These are phyloP conservation scores for Herminia tarsipennalis DNA, from an alignment of 2,888 invertebrate genomes.

Conservation along the genomic window DNA sequence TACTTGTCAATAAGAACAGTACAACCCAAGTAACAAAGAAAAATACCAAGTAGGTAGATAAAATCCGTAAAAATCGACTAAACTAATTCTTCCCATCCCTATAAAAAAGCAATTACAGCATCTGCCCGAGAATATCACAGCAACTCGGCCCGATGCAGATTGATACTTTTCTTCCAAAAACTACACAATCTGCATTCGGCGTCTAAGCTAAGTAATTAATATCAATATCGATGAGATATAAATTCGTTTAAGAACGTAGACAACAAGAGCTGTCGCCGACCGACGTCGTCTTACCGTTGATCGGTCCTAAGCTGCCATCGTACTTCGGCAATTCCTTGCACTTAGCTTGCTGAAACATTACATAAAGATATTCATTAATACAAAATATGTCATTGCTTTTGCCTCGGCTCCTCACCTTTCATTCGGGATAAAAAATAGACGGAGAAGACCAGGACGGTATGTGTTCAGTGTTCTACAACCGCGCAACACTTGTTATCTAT, in stretches of 20 bases:
- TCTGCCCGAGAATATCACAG: constrained; percentile 8
- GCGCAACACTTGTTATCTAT: too few species aligned
- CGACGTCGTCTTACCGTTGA: constrained; percentile 90
- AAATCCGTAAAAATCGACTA: constrained; percentile 2
- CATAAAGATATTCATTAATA: constrained; percentile 11
- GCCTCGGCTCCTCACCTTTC: too few species aligned
- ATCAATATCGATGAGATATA: constrained; percentile 61
- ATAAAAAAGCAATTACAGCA: too few species aligned
- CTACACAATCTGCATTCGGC: constrained; percentile 22
- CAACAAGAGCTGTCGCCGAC: constrained; percentile 89
- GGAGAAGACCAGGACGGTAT: too few species aligned
- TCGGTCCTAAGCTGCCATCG: constrained; percentile 89
- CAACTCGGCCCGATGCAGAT: neutral
- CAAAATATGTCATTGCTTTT: too few species aligned
- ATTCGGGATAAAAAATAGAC: too few species aligned
- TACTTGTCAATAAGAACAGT: neutral
- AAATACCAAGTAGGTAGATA: too few species aligned
- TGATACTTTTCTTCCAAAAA: constrained; percentile 19
- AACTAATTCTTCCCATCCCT: neutral
- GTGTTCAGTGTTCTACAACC: too few species aligned
- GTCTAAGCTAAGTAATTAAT: constrained; percentile 46
- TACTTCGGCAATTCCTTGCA: constrained; percentile 93
- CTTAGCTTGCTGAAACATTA: constrained; percentile 92
- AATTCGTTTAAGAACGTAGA: constrained; percentile 68
- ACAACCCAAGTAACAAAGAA: too few species aligned